Base-by-base conservation (phyloP, 1,140 invertebrate species). In the Tetragonula clypearis region DNA sequence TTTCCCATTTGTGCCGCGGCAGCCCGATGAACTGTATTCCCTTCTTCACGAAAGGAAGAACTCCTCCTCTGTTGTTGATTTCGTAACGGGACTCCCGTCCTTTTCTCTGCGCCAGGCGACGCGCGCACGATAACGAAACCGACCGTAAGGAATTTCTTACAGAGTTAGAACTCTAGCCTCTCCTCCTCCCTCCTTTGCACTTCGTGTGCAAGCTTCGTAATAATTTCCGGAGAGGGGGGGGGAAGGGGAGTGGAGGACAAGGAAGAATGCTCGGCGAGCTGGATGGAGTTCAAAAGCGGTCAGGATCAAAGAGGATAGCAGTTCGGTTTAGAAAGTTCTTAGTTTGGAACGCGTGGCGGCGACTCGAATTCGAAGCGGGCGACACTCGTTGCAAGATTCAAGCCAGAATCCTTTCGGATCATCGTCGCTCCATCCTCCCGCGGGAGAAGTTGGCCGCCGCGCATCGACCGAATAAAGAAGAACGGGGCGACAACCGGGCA, bases 1-100 rank as follows among this genome's bases (percentile, higher is more conserved):
- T 79, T 84, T 62, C 82, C 69, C 82, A 69, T 79, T 79, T 79
- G n/a, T 60, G 3, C n/a, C 26, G n/a, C 75, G 30, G n/a, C 68
- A 55, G 11, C 58, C n/a, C 41, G 23, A 17, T 53, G 55, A 78
- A 78, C 35, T 53, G 30, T 60, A 56, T 23, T 53, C 74, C 58
- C 23, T 19, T 0, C 8, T 21, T 58, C n/a, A 1, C 30, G 26
- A n/a, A 8, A 21, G 15, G 1, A 8, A 26, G 41, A 9, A 6
- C 8, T 14, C 23, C 5, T 0, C 35, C 17, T 12, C 19, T 23
- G 5, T 68, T 41, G 11, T 68, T 41, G 62, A 77, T 56, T 77
- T 68, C 30, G 12, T 41, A 58, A 62, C 15, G 26, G 58, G 3
- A 4, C 11, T 17, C 75, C 4, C 5, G 23, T 53, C 53, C 30